Evolutionary conservation across 2,113 vertebrate genomes (phyloP).

Genomic region (Stercorarius parasiticus): DNA sequence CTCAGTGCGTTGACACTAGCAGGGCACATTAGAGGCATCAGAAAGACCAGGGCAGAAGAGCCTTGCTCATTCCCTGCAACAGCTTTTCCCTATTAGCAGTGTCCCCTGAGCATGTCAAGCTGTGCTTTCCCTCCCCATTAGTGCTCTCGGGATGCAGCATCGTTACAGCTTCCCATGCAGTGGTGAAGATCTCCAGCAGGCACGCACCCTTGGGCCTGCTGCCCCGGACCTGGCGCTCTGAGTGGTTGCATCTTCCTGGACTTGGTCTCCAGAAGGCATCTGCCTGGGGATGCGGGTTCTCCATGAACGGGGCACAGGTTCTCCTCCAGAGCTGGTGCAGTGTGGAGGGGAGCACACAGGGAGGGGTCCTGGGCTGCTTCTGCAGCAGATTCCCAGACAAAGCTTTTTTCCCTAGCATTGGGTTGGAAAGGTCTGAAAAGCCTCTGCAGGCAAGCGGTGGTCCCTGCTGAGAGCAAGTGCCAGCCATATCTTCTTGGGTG

Average conservation of each 20-base stretch:
- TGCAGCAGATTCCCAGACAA: not conserved
- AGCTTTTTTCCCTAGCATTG: not conserved
- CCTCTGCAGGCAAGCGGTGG: not conserved
- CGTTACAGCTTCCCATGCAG: not conserved
- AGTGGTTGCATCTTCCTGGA: not conserved
- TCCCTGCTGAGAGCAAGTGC: not conserved
- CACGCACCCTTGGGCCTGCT: not conserved
- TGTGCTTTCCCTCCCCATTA: not conserved
- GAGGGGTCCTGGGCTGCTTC: not conserved
- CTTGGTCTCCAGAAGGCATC: not conserved
- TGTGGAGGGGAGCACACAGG: not conserved
- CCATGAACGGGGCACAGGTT: not conserved
- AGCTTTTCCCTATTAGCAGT: not conserved
- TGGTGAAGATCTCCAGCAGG: not conserved
- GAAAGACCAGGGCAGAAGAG: not conserved
- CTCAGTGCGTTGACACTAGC: not conserved
- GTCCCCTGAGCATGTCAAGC: not conserved
- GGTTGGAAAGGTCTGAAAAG: not conserved
- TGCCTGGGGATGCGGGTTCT: rapidly evolving
- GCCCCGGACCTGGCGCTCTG: not conserved
- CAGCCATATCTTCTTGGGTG: not conserved
- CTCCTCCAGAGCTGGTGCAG: not conserved
- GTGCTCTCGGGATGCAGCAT: not conserved
- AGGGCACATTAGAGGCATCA: not conserved
- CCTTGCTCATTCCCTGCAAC: not conserved